Evolutionary conservation across 2,888 invertebrate genomes (phyloP), one percentile per base, ranked within the genome.

Genomic region (Hylaea fasciaria): DNA sequence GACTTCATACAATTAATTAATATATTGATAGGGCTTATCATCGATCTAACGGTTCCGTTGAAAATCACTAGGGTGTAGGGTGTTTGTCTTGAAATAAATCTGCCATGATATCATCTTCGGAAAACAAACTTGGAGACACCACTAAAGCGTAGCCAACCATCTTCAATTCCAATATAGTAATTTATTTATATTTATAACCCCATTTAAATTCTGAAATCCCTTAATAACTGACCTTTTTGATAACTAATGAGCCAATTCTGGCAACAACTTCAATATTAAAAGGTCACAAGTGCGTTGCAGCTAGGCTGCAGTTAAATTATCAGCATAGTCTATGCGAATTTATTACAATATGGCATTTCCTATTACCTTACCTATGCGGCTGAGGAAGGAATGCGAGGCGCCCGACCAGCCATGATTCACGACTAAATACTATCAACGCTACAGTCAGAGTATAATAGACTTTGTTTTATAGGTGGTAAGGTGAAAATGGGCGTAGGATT

Each of bases 291-390:
- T 73, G 66, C 70, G 74, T 68, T 73, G 73, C 70, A 68, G 60
- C 66, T 50, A 63, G 72, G 72, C 72, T 76, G 76, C 72, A 74
- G 72, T 71, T 57, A 66, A 76, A 74, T 77, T 77, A 76, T 79
- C 76, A 74, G 75, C 76, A 79, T 78, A 78, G 77, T 72, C 71
- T 78, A 81, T 69, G 76, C 73, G 72, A 81, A 86, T 83, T 85
- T 83, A 85, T 85, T 80, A 80, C 77, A 76, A 79, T 80, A 80
- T 81, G 86, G 86, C 79, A 88, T 89, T 89, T 87, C 82, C 85
- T 83, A 89, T 90, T 89, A 84, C 77, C 86, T 89, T 89, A 83
- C 77, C 86, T 86, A 85, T 85, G 85, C 84, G 81, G 80, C 77
- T 69, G 77, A 65, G 76, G 74, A 65, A 72, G 87, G 89, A 86